Evolutionary conservation across 2,113 vertebrate species (phyloP), one percentile per base, ranked within the genome.

Genomic region (Rousettus leschenaultii): DNA sequence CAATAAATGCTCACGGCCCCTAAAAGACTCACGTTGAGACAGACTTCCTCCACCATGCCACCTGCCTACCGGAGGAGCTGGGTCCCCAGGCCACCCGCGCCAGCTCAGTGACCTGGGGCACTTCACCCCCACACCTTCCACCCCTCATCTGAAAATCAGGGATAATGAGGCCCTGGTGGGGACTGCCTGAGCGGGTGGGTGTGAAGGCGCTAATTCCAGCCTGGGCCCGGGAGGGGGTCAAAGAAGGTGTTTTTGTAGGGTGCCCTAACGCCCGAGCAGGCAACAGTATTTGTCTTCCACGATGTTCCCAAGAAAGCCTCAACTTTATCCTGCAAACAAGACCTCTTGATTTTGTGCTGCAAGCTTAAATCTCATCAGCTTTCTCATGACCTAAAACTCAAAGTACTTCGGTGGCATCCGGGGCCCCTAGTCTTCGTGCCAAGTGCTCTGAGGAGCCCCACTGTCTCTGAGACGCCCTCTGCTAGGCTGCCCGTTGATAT

Each of bases 391-490:
- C 91, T 55, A 26, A 53, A 59, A 12, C 30, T 40, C 57, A 0
- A 18, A 13, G 77, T 15, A 0, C 35, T 61, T 1, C 11, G 22
- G 57, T 1, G 21, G 57, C 6, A 3, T 43, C 57, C 10, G 3
- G 10, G 57, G 13, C n/a, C 15, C 68, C 26, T 28, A 14, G 12
- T 3, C 30, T 0, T 4, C 1, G 19, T 38, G 38, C 40, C 6
- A 3, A 1, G 28, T 0, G 30, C 65, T 21, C 28, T 12, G 12
- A 3, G 40, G 61, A 7, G 7, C 48, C 40, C 28, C 16, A 1
- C n/a, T 0, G 7, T 18, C 40, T 8, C 57, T 7, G 0, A 14
- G 59, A 26, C n/a, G 1, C 12, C 0, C 30, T 2, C 26, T 2
- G 35, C 19, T 4, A 0, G 14, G 19, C 57, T 65, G 11, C 68